Base-by-base conservation (phyloP, 2,888 invertebrate species). In the Drosophila eohydei region DNA sequence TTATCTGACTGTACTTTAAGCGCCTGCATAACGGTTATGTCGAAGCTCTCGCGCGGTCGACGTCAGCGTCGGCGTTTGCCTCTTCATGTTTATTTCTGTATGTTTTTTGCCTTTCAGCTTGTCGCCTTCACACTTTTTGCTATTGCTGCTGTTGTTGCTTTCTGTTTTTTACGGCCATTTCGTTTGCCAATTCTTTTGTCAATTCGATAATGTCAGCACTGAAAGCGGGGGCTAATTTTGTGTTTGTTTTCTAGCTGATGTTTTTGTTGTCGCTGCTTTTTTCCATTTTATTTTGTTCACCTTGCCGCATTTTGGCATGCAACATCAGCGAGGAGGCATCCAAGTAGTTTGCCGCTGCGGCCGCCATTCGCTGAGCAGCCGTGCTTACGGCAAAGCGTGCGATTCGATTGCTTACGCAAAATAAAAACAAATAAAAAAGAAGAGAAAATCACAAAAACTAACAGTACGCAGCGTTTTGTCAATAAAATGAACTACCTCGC, bases 101-200 rank as follows among this genome's bases (percentile, higher is more conserved):
- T 50, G 56, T n/a, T n/a, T 16, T 41, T 38, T 64, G 43, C 36
- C 36, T 34, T 34, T 34, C 51, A 34, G 46, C 16, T 21, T 36
- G 32, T 40, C 66, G 26, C 54, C 36, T 65, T 65, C 36, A 34
- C 65, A 64, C 51, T 51, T 16, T 51, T 3, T 6, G 26, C 30
- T 52, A 21, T 30, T 55, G 16, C 6, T 21, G 12, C 40, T 57
- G 41, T 21, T 26, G 52, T 46, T 34, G n/a, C 12, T 44, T 32
- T 51, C 41, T 59, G 48, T 61, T 83, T 82, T 66, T 78, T 76
- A 69, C 69, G 63, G 66, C 81, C 77, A 16, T 36, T 72, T 40
- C 51, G 63, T 28, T 75, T 75, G 75, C 74, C 74, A 75, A 79
- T 79, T 75, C 61, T 61, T 71, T 30, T 26, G 74, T 51, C 77